A percentile compares a stretch with the other conserved stretches of the same genome.
phyloP scores from a whole-genome alignment of 2,113 vertebrate genomes.

The Strix aluco region DNA sequence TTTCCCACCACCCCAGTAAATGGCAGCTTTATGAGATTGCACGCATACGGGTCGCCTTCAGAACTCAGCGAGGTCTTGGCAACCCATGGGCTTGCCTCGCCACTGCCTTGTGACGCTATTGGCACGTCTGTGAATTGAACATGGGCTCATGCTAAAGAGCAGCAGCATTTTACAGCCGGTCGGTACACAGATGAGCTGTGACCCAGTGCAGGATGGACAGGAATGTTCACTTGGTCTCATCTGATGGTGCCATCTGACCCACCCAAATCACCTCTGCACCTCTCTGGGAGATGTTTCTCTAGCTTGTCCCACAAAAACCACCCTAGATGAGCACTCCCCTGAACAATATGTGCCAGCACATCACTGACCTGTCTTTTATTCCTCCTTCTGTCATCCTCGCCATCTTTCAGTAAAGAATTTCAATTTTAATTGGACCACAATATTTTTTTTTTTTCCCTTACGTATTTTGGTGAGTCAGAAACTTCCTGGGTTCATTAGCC shows the following conservation, averaged over 20 bases:
- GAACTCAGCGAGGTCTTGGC: background rate
- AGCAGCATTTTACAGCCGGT: accelerated
- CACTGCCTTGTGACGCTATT: background rate
- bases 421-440: background rate
- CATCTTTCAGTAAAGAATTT: background rate
- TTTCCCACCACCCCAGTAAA: background rate
- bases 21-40: background rate
- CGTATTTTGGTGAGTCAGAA: background rate
- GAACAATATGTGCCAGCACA: background rate
- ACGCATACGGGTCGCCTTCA: background rate
- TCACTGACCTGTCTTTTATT: background rate
- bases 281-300: background rate
- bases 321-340: background rate
- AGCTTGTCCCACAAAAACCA: background rate
- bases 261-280: too few relatives aligned
- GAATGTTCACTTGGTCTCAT: accelerated
- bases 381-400: background rate
- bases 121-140: accelerated
- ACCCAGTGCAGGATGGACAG: background rate
- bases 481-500: background rate
- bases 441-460: background rate
- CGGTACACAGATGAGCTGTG: background rate
- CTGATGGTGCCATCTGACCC: background rate
- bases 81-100: background rate
- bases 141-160: accelerated